Percentiles rank a stretch among this genome's conserved stretches.
phyloP scores from a whole-genome alignment of 2,113 vertebrate species.

The Poecilia latipinna region DNA sequence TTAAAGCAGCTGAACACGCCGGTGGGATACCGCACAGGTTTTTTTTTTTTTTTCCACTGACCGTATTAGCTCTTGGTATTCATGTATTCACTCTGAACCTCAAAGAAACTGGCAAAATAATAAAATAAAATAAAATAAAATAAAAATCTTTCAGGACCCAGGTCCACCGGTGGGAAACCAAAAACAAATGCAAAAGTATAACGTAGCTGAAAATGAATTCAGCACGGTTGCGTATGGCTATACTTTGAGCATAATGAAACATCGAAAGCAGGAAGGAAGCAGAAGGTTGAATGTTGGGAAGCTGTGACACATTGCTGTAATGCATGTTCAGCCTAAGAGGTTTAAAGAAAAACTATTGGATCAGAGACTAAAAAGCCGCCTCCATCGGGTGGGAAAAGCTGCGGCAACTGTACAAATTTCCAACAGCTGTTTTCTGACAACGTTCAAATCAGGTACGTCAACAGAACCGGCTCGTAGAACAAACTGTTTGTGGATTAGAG shows the following conservation, averaged over 20 bases:
- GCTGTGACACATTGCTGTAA: conserved; percentile 6
- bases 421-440: conserved; percentile 38
- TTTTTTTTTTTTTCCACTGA: conserved; percentile 34
- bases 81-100: conserved; percentile 33
- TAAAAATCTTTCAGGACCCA: conserved; percentile 34
- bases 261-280: conserved; percentile 1
- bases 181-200: conserved; percentile 13
- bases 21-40: conserved; percentile 53
- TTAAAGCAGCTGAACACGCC: conserved; percentile 71
- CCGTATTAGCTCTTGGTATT: conserved; percentile 17
- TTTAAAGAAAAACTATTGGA: conserved; percentile 1
- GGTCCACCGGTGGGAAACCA: conserved; percentile 10
- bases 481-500: conserved; percentile 49
- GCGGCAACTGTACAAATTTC: conserved; percentile 19
- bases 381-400: conserved; percentile 5
- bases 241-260: conserved; percentile 5
- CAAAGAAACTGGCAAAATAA: conserved; percentile 38
- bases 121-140: too few relatives aligned
- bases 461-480: conserved; percentile 44
- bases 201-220: conserved; percentile 31
- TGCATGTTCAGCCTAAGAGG: conserved; percentile 9
- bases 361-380: conserved; percentile 16
- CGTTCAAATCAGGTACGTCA: conserved; percentile 19
- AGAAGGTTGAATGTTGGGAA: conserved; percentile 13
- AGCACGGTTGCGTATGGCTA: neutral